Evolutionary conservation across 2,113 vertebrate genomes (phyloP).

Genomic region (Enhydra lutris): DNA sequence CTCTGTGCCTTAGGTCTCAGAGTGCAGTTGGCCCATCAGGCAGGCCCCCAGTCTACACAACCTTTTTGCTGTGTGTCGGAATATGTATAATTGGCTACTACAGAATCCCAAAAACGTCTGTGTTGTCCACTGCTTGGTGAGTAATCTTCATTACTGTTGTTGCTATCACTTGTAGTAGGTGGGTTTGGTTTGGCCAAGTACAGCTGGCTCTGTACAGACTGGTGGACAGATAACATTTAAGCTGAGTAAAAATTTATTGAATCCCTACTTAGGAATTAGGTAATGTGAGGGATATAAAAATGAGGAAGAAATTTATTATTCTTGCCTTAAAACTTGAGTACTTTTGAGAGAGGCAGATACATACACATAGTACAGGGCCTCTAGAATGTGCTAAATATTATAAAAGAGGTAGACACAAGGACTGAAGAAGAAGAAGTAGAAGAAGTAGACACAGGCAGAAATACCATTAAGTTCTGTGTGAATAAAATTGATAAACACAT

Average conservation of each 20-base stretch:
- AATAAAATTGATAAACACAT: background rate
- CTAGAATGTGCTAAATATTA: background rate
- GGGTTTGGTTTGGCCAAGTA: background rate
- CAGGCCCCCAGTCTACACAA: slow-evolving; percentile 98
- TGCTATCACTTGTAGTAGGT: background rate
- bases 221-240: background rate
- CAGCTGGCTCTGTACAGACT: background rate
- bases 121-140: slow-evolving; percentile 99
- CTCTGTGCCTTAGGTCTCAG: slow-evolving; percentile 89
- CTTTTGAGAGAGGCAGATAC: background rate
- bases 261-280: background rate
- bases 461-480: background rate
- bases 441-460: background rate
- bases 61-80: slow-evolving; percentile 98
- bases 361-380: background rate
- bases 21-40: slow-evolving; percentile 96
- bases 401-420: background rate
- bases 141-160: slow-evolving; percentile 52
- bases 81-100: slow-evolving; percentile 99
- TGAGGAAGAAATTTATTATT: background rate
- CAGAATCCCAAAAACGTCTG: slow-evolving; percentile 99
- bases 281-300: background rate
- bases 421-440: too few species aligned
- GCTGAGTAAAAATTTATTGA: background rate
- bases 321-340: background rate